Evolutionary conservation across 1,140 invertebrate genomes (phyloP), one percentile per base, ranked within the genome.

Genomic region (Amyelois transitella): DNA sequence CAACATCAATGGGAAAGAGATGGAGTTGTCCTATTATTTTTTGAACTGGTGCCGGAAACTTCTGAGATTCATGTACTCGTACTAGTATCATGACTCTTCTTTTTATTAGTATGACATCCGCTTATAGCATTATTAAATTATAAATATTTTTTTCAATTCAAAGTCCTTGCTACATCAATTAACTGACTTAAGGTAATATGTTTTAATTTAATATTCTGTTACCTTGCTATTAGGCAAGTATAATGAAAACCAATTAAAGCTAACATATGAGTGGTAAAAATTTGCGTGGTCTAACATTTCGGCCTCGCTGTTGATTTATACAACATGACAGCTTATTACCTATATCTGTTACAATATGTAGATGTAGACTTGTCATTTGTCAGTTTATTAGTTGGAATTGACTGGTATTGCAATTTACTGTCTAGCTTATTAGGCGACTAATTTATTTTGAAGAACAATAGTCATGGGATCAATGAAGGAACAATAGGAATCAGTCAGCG

Each of bases 161-260:
- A 38, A 38, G 32, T n/a, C 32, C 32, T 38, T 38, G 32, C 8
- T 38, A 3, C 12, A 32, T 12, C 25, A 6, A 32, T 10, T 32
- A 32, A 10, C 6, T 10, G 12, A 12, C 25, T 32, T 32, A 32
- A 32, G 25, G 6, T 14, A 58, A 21, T n/a, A 44, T 61, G 43
- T 50, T n/a, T n/a, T n/a, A 51, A 24, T 56, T 55, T 55, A 58
- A 49, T 57, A 43, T n/a, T n/a, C 48, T 54, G 57, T 51, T 62
- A 58, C 60, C 28, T 25, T 38, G 18, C 38, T 43, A 64, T 64
- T 65, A 65, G 62, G 65, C 62, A 64, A 58, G 44, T 60, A 57
- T 63, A 68, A 64, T 68, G 60, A 66, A 62, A 68, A 62, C 60
- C 61, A 66, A 69, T 72, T 58, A 64, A 63, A 56, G 19, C 32